A percentile compares a stretch with the other conserved stretches of the same genome.
phyloP scores from a whole-genome alignment of 2,113 vertebrate genomes.

The Beaufortia kweichowensis region DNA sequence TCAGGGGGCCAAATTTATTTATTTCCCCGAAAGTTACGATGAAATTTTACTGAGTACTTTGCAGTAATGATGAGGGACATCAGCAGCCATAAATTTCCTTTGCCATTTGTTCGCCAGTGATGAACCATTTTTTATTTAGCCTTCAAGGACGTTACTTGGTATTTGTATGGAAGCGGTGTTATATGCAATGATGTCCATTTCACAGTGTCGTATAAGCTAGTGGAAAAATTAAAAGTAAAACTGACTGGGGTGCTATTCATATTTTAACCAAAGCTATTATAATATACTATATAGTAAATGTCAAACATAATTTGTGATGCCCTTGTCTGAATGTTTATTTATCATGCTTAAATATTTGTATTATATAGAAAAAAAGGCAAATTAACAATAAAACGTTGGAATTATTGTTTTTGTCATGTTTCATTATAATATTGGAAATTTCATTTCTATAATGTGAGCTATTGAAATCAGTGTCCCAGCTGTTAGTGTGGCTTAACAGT shows the following conservation, averaged over 20 bases:
- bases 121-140: constrained; percentile 77
- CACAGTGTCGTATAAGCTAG: constrained; percentile 73
- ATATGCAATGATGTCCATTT: constrained; percentile 75
- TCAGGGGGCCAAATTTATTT: constrained; percentile 79
- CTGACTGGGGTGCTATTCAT: constrained; percentile 55
- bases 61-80: constrained; percentile 75
- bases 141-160: constrained; percentile 75
- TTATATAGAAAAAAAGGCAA: not conserved
- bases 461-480: not conserved
- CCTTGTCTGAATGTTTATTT: constrained; percentile 56
- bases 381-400: not conserved
- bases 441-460: not conserved
- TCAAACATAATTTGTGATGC: constrained; percentile 70
- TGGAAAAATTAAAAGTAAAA: constrained; percentile 74
- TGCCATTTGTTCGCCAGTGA: constrained; percentile 73
- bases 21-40: constrained; percentile 80
- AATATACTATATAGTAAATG: constrained; percentile 71
- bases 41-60: constrained; percentile 80
- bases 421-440: no score
- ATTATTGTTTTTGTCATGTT: no score
- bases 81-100: constrained; percentile 76
- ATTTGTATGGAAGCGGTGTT: constrained; percentile 73
- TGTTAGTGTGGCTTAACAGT: not conserved
- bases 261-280: constrained; percentile 62
- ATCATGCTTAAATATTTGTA: not conserved